Evolutionary conservation across 2,113 vertebrate genomes (phyloP), one percentile per base, ranked within the genome.

Genomic region (Protobothrops flavoviridis): DNA sequence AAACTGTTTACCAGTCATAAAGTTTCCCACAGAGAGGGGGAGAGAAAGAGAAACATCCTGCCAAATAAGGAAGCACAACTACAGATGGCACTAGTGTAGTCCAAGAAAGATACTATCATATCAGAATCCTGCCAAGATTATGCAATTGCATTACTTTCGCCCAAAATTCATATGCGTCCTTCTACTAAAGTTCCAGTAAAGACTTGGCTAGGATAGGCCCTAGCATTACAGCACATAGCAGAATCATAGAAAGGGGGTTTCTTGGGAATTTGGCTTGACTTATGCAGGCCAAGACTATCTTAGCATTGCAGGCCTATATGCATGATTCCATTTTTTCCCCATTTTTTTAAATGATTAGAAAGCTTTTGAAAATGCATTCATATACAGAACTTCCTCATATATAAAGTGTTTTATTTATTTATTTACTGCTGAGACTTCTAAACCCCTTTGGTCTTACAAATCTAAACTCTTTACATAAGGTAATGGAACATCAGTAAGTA

Each of bases 71-170:
- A 90, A 96, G 95, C 48, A 90, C 88, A 91, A 90, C 64, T 43
- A 7, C 26, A 92, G 94, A 90, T 13, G 52, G 45, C 0, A 13
- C 55, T 94, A 92, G 85, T 55, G 52, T 85, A 53, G 88, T n/a
- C 55, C 1, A 89, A 92, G 86, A 94, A 96, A 92, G 59, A 56
- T 23, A 91, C 64, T 88, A 86, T 90, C 91, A 90, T 56, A 92
- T 88, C 86, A 43, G 90, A 95, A 94, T 94, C 64, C 45, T 92
- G 74, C 89, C 87, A 94, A 94, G 91, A 96, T 94, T 55, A 92
- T 69, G 61, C 48, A 69, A 95, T 53, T 91, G 91, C 33, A 93
- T 45, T 90, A 88, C 21, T 39, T 90, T 0, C 24, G 53, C 56
- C 89, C 86, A 57, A 94, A 43, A 95, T 5, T 12, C 39, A 95